These are phyloP conservation scores for Poeciliopsis occidentalis DNA, from an alignment of 2,113 vertebrate genomes.

Conservation along the genomic window DNA sequence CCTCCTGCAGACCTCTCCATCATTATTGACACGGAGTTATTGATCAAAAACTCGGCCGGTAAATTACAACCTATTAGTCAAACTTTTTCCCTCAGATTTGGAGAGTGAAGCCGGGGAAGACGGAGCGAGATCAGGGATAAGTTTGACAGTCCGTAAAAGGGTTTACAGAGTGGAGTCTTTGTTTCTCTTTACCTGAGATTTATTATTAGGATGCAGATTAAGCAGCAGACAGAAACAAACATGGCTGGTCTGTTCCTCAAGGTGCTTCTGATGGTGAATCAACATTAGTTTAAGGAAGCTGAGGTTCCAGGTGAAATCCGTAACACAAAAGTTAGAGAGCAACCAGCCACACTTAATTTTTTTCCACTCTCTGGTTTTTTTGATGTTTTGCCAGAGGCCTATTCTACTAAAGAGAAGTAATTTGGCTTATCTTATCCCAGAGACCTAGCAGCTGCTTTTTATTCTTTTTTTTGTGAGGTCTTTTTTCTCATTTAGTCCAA, in stretches of 20 bases:
- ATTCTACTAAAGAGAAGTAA: slow-evolving; percentile 83
- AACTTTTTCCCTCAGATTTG: slow-evolving; percentile 55
- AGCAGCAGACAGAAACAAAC: slow-evolving; percentile 40
- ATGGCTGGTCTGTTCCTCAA: slow-evolving; percentile 27
- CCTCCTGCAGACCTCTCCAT: slow-evolving; percentile 67
- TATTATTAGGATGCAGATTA: slow-evolving; percentile 59
- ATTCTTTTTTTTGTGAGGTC: slow-evolving; percentile 86
- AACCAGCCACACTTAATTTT: slow-evolving; percentile 74
- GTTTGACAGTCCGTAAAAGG: background rate
- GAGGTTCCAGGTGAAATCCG: slow-evolving; percentile 76
- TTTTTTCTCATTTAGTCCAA: slow-evolving; percentile 96
- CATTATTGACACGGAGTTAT: slow-evolving; percentile 76
- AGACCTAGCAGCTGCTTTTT: slow-evolving; percentile 84
- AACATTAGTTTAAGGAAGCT: slow-evolving; percentile 65
- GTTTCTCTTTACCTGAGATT: slow-evolving; percentile 23
- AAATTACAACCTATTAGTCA: slow-evolving; percentile 77
- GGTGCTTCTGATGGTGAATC: slow-evolving; percentile 47
- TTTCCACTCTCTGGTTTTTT: slow-evolving; percentile 41
- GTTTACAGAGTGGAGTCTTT: background rate
- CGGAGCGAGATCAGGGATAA: slow-evolving; percentile 37
- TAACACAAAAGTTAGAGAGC: slow-evolving; percentile 72
- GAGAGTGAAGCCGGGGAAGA: slow-evolving; percentile 41
- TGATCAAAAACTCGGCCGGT: slow-evolving; percentile 58
- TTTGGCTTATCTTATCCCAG: slow-evolving; percentile 85
- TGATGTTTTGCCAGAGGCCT: slow-evolving; percentile 71